Conservation (phyloP, 37 sponge, comb jelly and placozoan genomes). For the Lycopodina hypogea region DNA sequence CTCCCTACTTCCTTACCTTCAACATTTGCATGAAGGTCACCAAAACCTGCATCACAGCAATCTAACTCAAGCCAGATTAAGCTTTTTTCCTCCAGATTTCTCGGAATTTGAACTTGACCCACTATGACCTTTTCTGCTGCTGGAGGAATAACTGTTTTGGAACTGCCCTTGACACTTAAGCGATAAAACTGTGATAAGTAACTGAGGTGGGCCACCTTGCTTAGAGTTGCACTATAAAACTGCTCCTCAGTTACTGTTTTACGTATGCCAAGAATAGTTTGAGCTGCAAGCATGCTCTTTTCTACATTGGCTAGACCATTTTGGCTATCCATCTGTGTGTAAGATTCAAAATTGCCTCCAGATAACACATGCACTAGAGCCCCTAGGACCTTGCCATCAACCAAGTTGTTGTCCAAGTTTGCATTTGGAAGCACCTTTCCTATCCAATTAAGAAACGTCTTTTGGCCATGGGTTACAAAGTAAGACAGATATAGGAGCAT, state of each 20-base stretch:
- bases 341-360: conserved; percentile 36
- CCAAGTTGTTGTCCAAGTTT: conserved; percentile 67
- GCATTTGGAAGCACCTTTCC: conserved; percentile 48
- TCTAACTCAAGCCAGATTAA: conserved; percentile 36
- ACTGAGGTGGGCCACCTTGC: conserved; percentile 45
- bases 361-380: conserved; percentile 61
- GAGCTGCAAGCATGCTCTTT: conserved; percentile 54
- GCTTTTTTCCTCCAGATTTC: not conserved
- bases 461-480: conserved; percentile 65
- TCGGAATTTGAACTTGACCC: conserved; percentile 23
- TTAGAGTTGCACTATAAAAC: conserved; percentile 53
- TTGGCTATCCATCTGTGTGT: conserved; percentile 21
- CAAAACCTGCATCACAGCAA: conserved; percentile 39
- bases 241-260: conserved; percentile 48
- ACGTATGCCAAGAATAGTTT: conserved; percentile 47
- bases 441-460: conserved; percentile 58
- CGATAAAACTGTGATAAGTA: conserved; percentile 65
- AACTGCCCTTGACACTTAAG: conserved; percentile 28
- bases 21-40: conserved; percentile 14
- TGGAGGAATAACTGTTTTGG: conserved; percentile 35
- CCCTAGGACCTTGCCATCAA: conserved; percentile 61
- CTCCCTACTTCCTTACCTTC: conserved; percentile 14
- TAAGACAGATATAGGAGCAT: conserved; percentile 77
- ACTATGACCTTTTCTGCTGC: conserved; percentile 32
- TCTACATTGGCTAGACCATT: conserved; percentile 42